Conservation (phyloP, 1,140 invertebrate genomes). For the Ruditapes philippinarum region DNA sequence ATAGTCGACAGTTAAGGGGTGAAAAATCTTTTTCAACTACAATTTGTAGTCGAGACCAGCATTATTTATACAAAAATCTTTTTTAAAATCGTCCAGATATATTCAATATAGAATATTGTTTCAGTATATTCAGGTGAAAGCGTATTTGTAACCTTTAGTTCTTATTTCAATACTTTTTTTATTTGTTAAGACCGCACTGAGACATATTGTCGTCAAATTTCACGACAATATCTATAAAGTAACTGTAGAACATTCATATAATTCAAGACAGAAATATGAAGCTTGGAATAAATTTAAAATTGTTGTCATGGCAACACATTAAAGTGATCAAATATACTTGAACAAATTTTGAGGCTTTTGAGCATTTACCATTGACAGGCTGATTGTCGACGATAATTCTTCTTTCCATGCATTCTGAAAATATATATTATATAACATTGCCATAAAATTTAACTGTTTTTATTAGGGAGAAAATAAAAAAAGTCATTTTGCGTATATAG, state of each 20-base stretch:
- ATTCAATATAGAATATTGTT: not conserved
- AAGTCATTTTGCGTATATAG: too few relatives aligned
- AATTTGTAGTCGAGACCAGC: too few relatives aligned
- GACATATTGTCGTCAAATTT: not conserved
- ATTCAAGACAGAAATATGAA: not conserved
- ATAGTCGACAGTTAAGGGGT: too few relatives aligned
- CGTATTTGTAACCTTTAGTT: not conserved
- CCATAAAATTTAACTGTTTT: too few relatives aligned
- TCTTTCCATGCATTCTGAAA: not conserved
- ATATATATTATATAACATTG: too few relatives aligned
- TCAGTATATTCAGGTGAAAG: not conserved
- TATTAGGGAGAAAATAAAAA: too few relatives aligned
- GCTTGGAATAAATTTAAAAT: not conserved
- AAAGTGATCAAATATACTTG: not conserved
- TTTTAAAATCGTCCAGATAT: too few relatives aligned
- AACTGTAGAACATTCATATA: not conserved
- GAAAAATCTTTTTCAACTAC: too few relatives aligned
- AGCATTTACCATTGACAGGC: conserved; percentile 7
- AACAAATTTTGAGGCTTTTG: not conserved
- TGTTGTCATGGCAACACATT: conserved; percentile 1
- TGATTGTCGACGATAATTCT: not conserved
- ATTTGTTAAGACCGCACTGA: not conserved
- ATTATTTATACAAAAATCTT: too few relatives aligned
- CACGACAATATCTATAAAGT: not conserved
- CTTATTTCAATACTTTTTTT: not conserved